Conservation (phyloP, 2,797 vertebrate species). For the Syngnathus acus region DNA sequence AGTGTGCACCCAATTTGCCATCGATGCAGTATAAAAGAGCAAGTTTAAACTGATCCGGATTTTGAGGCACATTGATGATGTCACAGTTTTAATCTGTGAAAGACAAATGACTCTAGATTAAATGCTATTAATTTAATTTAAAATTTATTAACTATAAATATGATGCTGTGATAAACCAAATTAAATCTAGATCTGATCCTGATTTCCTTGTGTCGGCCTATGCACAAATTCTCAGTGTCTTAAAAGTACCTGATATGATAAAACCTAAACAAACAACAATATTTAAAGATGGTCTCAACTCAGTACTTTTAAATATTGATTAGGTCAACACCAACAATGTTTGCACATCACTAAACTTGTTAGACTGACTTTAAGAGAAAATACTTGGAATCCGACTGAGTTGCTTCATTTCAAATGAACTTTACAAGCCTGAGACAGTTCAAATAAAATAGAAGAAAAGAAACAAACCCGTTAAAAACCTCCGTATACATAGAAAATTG, state of each 20-base stretch:
- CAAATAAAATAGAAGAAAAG: neutral
- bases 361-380: neutral
- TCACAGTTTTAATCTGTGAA: neutral
- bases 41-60: neutral
- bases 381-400: neutral
- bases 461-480: neutral
- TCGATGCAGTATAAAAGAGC: neutral
- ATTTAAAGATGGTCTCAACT: neutral
- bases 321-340: neutral
- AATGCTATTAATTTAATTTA: neutral
- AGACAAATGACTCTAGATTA: neutral
- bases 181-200: neutral
- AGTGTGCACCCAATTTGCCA: neutral
- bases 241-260: neutral
- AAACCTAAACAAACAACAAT: neutral
- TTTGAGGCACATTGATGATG: neutral
- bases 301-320: neutral
- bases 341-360: neutral
- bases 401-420: neutral
- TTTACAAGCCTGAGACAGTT: neutral
- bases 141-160: neutral
- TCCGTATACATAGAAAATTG: neutral
- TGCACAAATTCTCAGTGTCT: neutral
- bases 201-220: neutral
- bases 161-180: neutral